Conservation (phyloP, 2,888 invertebrate species). For the Gastracanthus pulcherrimus region DNA sequence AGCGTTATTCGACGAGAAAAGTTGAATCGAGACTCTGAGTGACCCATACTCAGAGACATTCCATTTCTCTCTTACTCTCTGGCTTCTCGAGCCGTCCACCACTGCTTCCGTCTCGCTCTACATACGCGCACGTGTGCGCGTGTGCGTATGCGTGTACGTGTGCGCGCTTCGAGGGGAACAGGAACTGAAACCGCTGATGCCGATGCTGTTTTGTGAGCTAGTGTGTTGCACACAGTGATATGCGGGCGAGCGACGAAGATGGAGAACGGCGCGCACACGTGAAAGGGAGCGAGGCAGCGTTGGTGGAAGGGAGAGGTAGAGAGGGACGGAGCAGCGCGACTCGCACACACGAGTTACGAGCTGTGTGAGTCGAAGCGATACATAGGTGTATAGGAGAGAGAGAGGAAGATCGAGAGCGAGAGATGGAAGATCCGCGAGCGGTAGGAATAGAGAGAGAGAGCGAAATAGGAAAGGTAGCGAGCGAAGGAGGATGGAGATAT, state of each 20-base stretch:
- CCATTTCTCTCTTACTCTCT: not conserved
- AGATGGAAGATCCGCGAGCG: no score
- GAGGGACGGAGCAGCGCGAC: not conserved
- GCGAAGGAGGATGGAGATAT: no score
- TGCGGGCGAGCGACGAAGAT: conserved; percentile 49
- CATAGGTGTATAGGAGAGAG: not conserved
- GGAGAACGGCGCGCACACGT: conserved; percentile 32
- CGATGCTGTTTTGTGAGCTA: not conserved
- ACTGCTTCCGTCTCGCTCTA: not conserved
- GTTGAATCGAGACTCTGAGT: no score
- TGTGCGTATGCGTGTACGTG: not conserved
- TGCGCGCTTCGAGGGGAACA: not conserved
- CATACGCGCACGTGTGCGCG: conserved; percentile 4
- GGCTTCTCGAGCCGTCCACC: not conserved
- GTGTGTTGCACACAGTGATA: no score
- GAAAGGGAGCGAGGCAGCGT: conserved; percentile 19
- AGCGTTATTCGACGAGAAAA: no score
- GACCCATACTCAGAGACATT: no score
- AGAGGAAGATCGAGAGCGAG: no score
- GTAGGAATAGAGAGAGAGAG: no score
- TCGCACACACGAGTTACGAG: not conserved
- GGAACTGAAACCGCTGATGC: no score
- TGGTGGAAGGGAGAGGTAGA: conserved; percentile 30
- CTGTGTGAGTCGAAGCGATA: not conserved
- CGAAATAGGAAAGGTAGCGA: no score